phyloP scores from a whole-genome alignment of 2,113 vertebrate species.

The Scopus umbretta region DNA sequence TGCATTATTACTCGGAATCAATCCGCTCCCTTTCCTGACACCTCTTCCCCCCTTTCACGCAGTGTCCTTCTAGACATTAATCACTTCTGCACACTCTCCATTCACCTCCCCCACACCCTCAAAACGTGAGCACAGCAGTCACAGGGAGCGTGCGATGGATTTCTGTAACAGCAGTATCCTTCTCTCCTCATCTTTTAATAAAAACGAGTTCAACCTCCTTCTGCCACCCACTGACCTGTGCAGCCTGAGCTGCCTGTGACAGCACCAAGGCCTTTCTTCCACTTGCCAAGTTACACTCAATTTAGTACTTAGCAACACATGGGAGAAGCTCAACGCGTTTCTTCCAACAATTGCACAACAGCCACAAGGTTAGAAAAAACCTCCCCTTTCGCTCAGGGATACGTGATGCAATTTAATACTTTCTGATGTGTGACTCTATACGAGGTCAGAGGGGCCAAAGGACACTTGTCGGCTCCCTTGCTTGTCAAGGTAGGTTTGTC shows the following conservation, averaged over 20 bases:
- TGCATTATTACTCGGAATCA: background rate
- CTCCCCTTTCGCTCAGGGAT: background rate
- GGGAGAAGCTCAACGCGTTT: background rate
- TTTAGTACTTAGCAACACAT: background rate
- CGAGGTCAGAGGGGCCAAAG: background rate
- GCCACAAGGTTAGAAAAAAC: background rate
- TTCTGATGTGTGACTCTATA: background rate
- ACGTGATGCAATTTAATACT: background rate
- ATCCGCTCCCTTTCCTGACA: background rate
- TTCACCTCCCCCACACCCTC: background rate
- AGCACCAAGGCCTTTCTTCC: background rate
- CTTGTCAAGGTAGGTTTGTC: background rate
- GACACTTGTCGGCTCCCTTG: background rate
- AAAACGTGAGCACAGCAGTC: background rate
- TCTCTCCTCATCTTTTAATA: background rate
- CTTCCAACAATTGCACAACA: background rate
- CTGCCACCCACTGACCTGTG: background rate
- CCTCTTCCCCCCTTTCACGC: background rate
- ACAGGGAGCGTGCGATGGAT: fast-evolving
- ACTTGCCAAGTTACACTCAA: background rate
- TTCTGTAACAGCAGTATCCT: background rate
- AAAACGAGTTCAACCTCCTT: background rate
- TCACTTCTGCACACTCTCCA: background rate
- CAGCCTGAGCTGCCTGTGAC: background rate
- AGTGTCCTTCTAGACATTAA: background rate